Evolutionary conservation across 92 coral and sea anemone species (phyloP).

Genomic region (Bergia puertoricense): DNA sequence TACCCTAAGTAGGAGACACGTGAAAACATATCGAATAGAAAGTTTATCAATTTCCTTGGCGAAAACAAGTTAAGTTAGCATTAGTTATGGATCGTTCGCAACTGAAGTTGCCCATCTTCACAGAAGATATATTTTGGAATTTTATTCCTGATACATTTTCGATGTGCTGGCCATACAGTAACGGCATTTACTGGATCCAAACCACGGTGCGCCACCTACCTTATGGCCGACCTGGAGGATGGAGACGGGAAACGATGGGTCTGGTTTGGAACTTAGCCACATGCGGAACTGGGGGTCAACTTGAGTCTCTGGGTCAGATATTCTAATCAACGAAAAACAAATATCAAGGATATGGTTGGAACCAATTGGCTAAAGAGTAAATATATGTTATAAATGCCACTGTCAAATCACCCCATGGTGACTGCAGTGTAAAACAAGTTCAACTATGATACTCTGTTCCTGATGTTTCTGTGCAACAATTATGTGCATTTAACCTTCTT

Average conservation of each 20-base stretch:
- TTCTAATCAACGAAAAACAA: conserved; percentile 45
- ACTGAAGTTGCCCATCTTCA: too few species aligned
- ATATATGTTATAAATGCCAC: background rate
- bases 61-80: too few species aligned
- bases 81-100: too few species aligned
- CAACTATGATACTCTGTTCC: background rate
- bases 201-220: conserved; percentile 48
- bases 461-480: too few species aligned
- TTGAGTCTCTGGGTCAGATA: conserved; percentile 72
- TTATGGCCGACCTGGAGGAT: conserved; percentile 93
- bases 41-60: too few species aligned
- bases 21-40: too few species aligned
- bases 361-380: background rate
- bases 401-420: background rate
- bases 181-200: background rate
- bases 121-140: too few species aligned
- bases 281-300: conserved; percentile 95
- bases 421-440: too few species aligned
- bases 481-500: too few species aligned
- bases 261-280: conserved; percentile 98
- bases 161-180: too few species aligned
- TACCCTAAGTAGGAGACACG: background rate
- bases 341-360: background rate
- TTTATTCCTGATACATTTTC: too few species aligned
- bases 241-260: conserved; percentile 88